A percentile compares a stretch with the other conserved stretches of the same genome.
Evolutionary conservation across 1,140 invertebrate species (phyloP).

Genomic region (Drosophila albomicans): DNA sequence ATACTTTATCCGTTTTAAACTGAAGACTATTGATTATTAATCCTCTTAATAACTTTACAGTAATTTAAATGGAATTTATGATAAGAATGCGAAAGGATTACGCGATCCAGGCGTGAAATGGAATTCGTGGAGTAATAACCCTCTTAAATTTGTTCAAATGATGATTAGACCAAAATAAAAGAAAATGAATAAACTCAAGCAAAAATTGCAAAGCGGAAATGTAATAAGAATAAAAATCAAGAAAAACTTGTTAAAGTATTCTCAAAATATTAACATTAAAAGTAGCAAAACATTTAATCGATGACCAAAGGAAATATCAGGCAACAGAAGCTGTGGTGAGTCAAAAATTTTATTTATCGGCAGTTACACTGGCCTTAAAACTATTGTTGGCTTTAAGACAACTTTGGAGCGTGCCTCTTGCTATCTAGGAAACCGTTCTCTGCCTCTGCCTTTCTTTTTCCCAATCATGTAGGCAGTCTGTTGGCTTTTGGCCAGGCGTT

Average conservation of each 20-base stretch:
- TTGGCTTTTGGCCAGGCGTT: conserved; percentile 43
- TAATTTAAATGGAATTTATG: no score
- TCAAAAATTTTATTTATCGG: conserved; percentile 26
- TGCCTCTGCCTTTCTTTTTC: background rate
- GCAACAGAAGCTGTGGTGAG: conserved; percentile 4
- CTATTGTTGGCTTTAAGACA: conserved; percentile 38
- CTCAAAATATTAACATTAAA: no score
- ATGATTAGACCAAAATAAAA: conserved; percentile 20
- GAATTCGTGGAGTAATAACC: no score
- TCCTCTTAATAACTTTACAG: no score
- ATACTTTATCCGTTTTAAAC: no score
- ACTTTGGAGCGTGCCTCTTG: conserved; percentile 26
- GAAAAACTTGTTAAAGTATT: no score
- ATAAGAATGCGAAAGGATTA: no score
- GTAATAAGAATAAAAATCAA: no score
- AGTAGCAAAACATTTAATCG: background rate
- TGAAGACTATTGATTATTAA: no score
- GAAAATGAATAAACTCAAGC: background rate
- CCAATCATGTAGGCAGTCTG: conserved; percentile 36
- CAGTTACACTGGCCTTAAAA: conserved; percentile 36
- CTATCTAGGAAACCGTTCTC: no score
- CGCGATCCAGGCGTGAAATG: no score
- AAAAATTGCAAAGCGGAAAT: background rate
- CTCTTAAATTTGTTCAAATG: conserved; percentile 31
- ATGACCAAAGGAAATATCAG: background rate